Evolutionary conservation across 2,113 vertebrate species (phyloP).

Genomic region (Oreochromis niloticus): DNA sequence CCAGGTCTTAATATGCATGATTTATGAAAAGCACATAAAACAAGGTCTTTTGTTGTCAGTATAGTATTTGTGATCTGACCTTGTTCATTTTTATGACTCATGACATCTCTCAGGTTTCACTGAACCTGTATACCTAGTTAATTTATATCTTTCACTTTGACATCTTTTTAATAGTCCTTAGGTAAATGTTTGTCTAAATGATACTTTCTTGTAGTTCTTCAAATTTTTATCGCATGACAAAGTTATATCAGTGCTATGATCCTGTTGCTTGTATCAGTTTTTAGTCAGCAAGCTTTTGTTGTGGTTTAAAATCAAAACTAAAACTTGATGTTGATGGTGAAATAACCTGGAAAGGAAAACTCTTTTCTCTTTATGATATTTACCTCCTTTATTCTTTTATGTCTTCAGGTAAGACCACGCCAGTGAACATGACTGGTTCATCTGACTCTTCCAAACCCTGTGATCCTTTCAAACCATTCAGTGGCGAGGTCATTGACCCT

Average conservation of each 20-base stretch:
- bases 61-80: not conserved
- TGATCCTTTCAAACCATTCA: slow-evolving; percentile 94
- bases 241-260: not conserved
- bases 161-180: not conserved
- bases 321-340: not conserved
- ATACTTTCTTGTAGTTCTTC: not conserved
- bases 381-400: slow-evolving; percentile 38
- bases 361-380: not conserved
- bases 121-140: not conserved
- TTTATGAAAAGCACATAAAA: not conserved
- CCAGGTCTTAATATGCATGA: not conserved
- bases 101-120: not conserved
- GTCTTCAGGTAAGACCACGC: slow-evolving; percentile 90
- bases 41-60: not conserved
- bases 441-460: slow-evolving; percentile 81
- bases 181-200: not conserved
- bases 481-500: slow-evolving; percentile 81
- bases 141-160: not conserved
- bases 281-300: not conserved
- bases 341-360: not conserved
- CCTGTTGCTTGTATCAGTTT: not conserved
- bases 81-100: not conserved
- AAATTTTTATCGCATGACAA: not conserved
- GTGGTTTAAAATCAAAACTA: not conserved
- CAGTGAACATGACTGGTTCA: slow-evolving; percentile 82